A percentile compares a stretch with the other conserved stretches of the same genome.
Conservation (phyloP, 1,140 invertebrate species). For the Panagrolaimus sp. region DNA sequence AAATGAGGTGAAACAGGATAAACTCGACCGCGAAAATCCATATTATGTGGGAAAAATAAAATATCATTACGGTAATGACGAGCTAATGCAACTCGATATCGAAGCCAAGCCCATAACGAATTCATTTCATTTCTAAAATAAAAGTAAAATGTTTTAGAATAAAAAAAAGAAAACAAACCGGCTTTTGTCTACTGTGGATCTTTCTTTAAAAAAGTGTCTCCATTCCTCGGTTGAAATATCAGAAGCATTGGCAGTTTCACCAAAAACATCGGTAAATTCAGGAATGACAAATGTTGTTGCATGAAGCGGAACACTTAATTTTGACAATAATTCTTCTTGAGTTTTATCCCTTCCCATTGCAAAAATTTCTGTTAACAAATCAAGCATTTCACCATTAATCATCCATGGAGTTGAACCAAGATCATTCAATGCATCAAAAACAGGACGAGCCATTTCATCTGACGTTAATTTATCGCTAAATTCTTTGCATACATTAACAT, state of each 20-base stretch:
- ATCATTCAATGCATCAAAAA: slow-evolving; percentile 83
- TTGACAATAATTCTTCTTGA: slow-evolving; percentile 30
- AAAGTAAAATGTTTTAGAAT: slow-evolving; percentile 32
- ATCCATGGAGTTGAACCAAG: slow-evolving; percentile 82
- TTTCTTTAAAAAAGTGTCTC: slow-evolving; percentile 29
- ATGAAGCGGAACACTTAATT: slow-evolving; percentile 44
- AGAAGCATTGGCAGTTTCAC: slow-evolving; percentile 14
- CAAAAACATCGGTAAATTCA: slow-evolving; percentile 11
- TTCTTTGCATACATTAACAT: slow-evolving; percentile 27
- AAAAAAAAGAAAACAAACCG: slow-evolving; percentile 31
- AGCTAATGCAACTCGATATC: slow-evolving; percentile 87
- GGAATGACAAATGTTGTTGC: slow-evolving; percentile 21
- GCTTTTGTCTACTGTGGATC: slow-evolving; percentile 25
- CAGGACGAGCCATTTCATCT: slow-evolving; percentile 63
- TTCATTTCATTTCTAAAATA: slow-evolving; percentile 73
- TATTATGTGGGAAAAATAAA: slow-evolving; percentile 95
- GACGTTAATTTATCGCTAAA: slow-evolving; percentile 4
- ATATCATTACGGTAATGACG: slow-evolving; percentile 79
- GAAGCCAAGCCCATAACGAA: slow-evolving; percentile 85
- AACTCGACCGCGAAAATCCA: slow-evolving; percentile 92
- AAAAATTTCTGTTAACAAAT: slow-evolving; percentile 37
- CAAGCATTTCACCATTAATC: slow-evolving; percentile 71
- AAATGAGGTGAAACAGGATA: slow-evolving; percentile 91
- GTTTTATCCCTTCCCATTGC: slow-evolving; percentile 14
- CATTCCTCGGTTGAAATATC: slow-evolving; percentile 33